Percentiles rank a stretch among this genome's conserved stretches.
Evolutionary conservation across 2,888 invertebrate species (phyloP).

Genomic region (Andrena bucephala): DNA sequence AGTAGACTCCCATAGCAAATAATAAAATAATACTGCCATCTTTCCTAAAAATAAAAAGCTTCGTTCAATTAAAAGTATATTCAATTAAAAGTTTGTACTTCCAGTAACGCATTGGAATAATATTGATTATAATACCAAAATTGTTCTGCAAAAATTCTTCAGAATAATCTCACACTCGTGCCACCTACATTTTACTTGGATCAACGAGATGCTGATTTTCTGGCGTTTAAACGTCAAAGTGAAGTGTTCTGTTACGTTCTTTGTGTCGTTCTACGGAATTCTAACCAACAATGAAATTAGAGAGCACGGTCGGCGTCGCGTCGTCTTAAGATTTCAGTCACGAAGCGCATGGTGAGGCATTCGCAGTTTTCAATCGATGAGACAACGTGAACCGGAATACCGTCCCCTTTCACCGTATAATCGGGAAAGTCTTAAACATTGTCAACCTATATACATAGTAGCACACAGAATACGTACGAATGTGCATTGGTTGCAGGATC

Average conservation of each 20-base stretch:
- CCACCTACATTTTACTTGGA: background rate
- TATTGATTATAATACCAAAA: background rate
- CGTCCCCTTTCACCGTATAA: slow-evolving; percentile 60
- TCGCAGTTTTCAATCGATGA: slow-evolving; percentile 55
- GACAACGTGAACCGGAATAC: slow-evolving; percentile 47
- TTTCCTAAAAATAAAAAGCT: no score
- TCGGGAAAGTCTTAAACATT: slow-evolving; percentile 53
- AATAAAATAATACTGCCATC: no score
- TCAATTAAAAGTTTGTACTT: background rate
- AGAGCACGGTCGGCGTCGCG: slow-evolving; percentile 27
- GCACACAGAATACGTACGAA: slow-evolving; percentile 44
- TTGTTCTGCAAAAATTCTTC: background rate
- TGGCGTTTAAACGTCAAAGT: background rate
- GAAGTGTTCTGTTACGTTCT: background rate
- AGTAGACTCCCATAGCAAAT: no score
- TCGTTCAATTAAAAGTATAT: no score
- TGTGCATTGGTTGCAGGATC: slow-evolving; percentile 36
- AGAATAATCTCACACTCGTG: background rate
- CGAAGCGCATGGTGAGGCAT: slow-evolving; percentile 29
- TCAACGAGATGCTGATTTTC: background rate
- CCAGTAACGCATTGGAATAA: background rate
- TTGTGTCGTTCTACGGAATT: background rate
- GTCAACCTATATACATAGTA: slow-evolving; percentile 29
- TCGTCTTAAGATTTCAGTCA: slow-evolving; percentile 41
- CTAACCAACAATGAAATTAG: slow-evolving; percentile 14